Evolutionary conservation across 1,140 invertebrate genomes (phyloP), one percentile per base, ranked within the genome.

Genomic region (Drosophila elegans): DNA sequence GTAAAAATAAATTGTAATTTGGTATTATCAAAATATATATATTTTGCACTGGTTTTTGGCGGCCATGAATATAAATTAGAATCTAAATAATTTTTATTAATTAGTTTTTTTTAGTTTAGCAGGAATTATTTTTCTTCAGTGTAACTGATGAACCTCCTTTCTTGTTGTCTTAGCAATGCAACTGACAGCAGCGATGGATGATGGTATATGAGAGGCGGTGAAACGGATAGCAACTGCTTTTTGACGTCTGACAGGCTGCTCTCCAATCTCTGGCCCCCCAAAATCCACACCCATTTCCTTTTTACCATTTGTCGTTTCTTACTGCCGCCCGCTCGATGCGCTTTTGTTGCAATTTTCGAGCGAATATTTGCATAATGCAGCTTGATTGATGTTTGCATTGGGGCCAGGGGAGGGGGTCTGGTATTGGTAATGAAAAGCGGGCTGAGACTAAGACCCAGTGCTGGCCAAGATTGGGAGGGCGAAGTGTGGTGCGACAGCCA

Each of bases 351-450:
- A 75, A 88, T 69, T 82, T 86, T 82, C 78, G 42, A 68, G 78
- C 78, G 79, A 64, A 88, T 88, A 88, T 88, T 88, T 88, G 66
- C 83, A 88, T 88, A 88, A 88, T 88, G 62, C 79, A 79, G 60
- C 62, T 78, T 88, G 83, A 88, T 88, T 88, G 83, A 88, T 88
- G 83, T 88, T 88, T 88, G 71, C 66, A 45, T 39, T 52, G 32
- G 32, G 29, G 13, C 0, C 25, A 11, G 32, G 10, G 10, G 29
- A 29, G 36, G 44, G 41, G 5, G 11, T 4, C 32, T 62, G 68
- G 64, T 41, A 56, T 85, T 85, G 82, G 64, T 85, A 85, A 85
- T 85, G 83, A 85, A 85, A 82, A 86, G 78, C 82, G 74, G 83
- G 83, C 59, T 48, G 66, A 74, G 72, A 51, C 44, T 38, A n/a